phyloP scores from a whole-genome alignment of 1,140 invertebrate genomes.

The Papilio aristodemus region DNA sequence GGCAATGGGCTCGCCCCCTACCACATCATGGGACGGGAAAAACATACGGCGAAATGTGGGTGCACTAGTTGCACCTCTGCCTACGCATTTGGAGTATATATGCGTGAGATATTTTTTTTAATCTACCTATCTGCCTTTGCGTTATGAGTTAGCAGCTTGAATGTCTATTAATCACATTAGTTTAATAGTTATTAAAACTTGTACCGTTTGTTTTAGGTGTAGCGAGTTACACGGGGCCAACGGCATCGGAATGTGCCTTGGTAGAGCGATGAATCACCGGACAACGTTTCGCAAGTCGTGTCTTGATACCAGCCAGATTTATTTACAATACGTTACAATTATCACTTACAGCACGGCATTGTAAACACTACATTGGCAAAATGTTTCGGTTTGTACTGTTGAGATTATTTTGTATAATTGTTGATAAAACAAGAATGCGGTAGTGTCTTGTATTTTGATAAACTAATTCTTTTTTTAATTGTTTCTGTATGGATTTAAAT shows the following conservation, averaged over 20 bases:
- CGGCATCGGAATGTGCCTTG: slow-evolving; percentile 29
- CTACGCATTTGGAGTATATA: too few species aligned
- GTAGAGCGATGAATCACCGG: slow-evolving; percentile 58
- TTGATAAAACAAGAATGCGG: slow-evolving; percentile 3
- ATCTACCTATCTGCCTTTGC: too few species aligned
- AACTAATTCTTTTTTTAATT: too few species aligned
- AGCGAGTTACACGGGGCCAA: not conserved
- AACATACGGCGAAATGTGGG: too few species aligned
- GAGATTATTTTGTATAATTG: not conserved
- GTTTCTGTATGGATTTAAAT: too few species aligned
- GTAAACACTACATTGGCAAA: not conserved
- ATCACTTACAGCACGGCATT: slow-evolving; percentile 33
- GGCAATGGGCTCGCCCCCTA: too few species aligned
- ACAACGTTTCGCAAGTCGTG: slow-evolving; percentile 53
- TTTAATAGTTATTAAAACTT: not conserved
- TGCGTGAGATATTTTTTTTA: too few species aligned
- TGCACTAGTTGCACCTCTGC: too few species aligned
- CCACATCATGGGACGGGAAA: too few species aligned
- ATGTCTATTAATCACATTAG: not conserved
- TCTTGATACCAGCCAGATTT: slow-evolving; percentile 44
- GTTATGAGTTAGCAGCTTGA: not conserved
- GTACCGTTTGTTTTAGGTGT: slow-evolving; percentile 5
- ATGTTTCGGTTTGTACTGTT: not conserved
- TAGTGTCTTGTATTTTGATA: too few species aligned
- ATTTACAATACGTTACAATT: slow-evolving; percentile 45